Base-by-base conservation (phyloP, 2,797 vertebrate genomes). In the Hemibagrus guttatus region DNA sequence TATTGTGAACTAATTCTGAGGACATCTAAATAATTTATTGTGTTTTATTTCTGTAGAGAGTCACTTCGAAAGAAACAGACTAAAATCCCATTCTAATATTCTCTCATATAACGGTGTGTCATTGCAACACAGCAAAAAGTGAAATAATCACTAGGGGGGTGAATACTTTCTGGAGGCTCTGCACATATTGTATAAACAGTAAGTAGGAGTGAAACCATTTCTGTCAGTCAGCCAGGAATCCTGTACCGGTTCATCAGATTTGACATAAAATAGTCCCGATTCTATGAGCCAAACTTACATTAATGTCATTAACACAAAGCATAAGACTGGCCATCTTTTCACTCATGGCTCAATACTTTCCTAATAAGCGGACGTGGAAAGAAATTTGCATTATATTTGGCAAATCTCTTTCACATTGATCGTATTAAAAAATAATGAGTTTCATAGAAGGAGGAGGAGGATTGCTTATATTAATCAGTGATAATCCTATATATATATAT, bases 161-260 rank as follows among this genome's bases (percentile, higher is more conserved):
- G 9, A 39, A 59, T 39, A 80, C 58, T 59, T 80, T 80, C 56
- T 23, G 35, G 31, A 58, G 49, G 16, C 74, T 21, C 75, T 56
- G 76, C 76, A 56, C 12, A 52, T 56, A 49, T 49, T 49, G 46
- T 49, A 78, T 78, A 35, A 78, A 78, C 35, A 78, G 75, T 28
- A 76, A 75, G 49, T 76, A 16, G 12, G 52, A 78, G 28, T 61
- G 56, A 42, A 63, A 14, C 39, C 59, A 64, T 46, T 63, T 63
- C 58, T 63, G 23, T 23, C 58, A 61, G 78, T 28, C 3, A 63
- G 42, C 14, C 59, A 82, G n/a, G 11, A 66, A 52, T 8, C n/a
- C 17, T 59, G 31, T 4, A 42, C 8, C 39, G 49, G 49, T 54
- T 54, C 49, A 76, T 76, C 49, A 17, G 14, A 54, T 54, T 11